Evolutionary conservation across 1,140 invertebrate species (phyloP).

Genomic region (Zaprionus davidi): DNA sequence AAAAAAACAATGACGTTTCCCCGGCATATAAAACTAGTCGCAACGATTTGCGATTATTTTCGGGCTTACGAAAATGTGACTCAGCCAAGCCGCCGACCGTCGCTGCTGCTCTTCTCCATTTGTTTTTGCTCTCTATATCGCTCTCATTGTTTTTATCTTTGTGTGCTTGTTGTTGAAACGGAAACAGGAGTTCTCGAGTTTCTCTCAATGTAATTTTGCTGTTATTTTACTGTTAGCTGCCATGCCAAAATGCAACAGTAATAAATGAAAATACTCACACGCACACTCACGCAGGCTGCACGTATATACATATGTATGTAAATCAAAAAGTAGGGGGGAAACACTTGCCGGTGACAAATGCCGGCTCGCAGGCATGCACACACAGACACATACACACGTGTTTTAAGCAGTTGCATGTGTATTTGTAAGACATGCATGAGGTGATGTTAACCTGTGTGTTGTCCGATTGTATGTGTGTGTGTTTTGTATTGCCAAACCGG

Average conservation of each 20-base stretch:
- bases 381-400: background rate
- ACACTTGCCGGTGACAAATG: conserved; percentile 45
- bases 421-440: conserved; percentile 10
- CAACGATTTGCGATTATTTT: conserved; percentile 1
- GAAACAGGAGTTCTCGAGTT: conserved; percentile 1
- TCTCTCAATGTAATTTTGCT: conserved; percentile 18
- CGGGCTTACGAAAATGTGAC: conserved; percentile 18
- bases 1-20: conserved; percentile 3
- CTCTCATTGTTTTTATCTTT: conserved; percentile 23
- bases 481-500: conserved; percentile 37
- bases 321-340: conserved; percentile 30
- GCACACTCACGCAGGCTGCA: background rate
- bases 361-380: conserved; percentile 24
- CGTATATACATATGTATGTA: conserved; percentile 4
- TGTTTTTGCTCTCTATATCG: background rate
- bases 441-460: conserved; percentile 19
- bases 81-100: conserved; percentile 36
- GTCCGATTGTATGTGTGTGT: conserved; percentile 8
- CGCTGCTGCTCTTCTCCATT: background rate
- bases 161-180: conserved; percentile 1
- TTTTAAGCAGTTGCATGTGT: background rate
- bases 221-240: conserved; percentile 28
- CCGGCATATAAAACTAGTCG: conserved; percentile 6
- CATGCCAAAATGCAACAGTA: conserved; percentile 40
- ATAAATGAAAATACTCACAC: conserved; percentile 13